Evolutionary conservation across 2,888 invertebrate genomes (phyloP), one percentile per base, ranked within the genome.

Genomic region (Lycophotia porphyrea): DNA sequence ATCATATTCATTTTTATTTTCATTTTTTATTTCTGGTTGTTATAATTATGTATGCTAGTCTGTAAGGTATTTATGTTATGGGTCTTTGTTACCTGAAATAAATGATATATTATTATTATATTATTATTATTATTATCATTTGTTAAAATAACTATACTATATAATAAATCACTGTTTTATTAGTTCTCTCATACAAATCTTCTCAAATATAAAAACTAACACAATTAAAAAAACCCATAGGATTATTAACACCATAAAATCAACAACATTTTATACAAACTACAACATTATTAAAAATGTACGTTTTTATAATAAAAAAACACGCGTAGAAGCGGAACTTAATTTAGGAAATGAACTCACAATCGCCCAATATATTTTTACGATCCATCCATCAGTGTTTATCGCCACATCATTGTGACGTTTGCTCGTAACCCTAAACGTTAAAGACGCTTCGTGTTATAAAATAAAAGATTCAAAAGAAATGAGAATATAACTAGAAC

Each of bases 321-420:
- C 68, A 76, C 58, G 72, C 70, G 55, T 84, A 80, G 76, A 84
- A 82, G 78, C 79, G 74, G 79, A 84, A 88, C 87, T 85, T 85
- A 86, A 90, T 89, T 88, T 88, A 81, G 87, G 85, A 87, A 89
- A 87, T 88, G 88, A 88, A 86, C 85, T 85, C 84, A 85, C 88
- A 89, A 90, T 88, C 88, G 81, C 84, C 87, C 86, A 88, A 90
- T 90, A 90, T 87, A 87, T 86, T 88, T 88, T 90, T 87, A 90
- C 84, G 90, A 84, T 63, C 86, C 85, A 90, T 90, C 88, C 89
- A 89, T 90, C 90, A 90, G 78, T 70, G 79, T 87, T 89, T 89
- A 89, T 88, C 85, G 90, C 80, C 82, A 81, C 85, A 87, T 89
- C 88, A 86, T 87, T 84, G 80, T 82, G 86, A 81, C 82, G 80